Conservation (phyloP, 2,113 vertebrate species). For the Calypte anna region DNA sequence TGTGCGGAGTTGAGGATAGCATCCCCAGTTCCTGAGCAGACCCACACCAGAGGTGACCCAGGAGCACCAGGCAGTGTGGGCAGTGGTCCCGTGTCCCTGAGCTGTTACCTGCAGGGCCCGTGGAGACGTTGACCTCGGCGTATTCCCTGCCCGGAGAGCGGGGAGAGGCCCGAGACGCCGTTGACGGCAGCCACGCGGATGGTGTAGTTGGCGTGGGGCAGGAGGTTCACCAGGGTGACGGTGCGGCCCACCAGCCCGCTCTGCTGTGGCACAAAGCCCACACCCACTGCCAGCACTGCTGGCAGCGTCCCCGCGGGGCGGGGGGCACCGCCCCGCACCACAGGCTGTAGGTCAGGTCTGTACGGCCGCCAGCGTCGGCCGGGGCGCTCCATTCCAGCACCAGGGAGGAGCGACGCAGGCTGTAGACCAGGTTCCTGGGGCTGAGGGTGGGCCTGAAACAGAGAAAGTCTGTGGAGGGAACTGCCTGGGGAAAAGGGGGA, state of each 20-base stretch:
- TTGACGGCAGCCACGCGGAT: conserved; percentile 90
- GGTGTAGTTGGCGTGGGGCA: conserved; percentile 89
- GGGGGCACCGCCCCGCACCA: conserved; percentile 81
- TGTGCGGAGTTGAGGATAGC: fast-evolving
- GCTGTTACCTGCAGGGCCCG: conserved; percentile 82
- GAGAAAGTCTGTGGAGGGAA: not conserved
- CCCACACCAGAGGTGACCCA: fast-evolving
- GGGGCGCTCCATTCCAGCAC: conserved; percentile 88
- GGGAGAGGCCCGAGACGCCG: conserved; percentile 87
- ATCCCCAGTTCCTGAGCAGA: fast-evolving
- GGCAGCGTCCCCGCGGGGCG: conserved; percentile 67
- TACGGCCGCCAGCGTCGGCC: conserved; percentile 83
- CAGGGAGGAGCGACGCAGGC: conserved; percentile 87
- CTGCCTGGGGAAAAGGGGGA: not conserved
- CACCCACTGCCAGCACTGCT: conserved; percentile 84
- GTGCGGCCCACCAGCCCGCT: conserved; percentile 85
- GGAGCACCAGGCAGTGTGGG: too few species aligned
- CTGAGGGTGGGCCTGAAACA: conserved; percentile 86
- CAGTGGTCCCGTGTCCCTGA: too few species aligned
- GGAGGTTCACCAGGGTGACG: conserved; percentile 90
- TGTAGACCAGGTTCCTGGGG: conserved; percentile 87
- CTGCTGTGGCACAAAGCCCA: conserved; percentile 94
- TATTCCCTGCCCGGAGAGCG: conserved; percentile 82
- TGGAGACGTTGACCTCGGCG: conserved; percentile 88
- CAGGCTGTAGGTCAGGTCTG: conserved; percentile 89